phyloP scores from a whole-genome alignment of 37 sponge, comb jelly and placozoan genomes.

The Oscarella lobularis region DNA sequence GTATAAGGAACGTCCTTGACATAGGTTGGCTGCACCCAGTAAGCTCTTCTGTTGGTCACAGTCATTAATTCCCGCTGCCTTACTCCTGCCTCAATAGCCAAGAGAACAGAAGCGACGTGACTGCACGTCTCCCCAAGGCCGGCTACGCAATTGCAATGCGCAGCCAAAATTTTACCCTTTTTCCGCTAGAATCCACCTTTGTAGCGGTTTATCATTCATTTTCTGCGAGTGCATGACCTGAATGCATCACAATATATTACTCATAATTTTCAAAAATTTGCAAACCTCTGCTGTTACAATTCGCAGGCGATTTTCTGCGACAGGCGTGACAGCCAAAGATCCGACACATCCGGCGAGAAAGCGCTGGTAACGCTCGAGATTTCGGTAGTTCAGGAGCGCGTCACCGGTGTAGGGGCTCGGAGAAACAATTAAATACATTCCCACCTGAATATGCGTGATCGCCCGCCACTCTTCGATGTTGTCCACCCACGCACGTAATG shows the following conservation, averaged over 20 bases:
- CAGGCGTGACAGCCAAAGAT: constrained; percentile 12
- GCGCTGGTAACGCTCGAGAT: constrained; percentile 36
- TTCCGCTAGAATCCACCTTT: constrained; percentile 28
- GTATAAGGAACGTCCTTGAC: constrained; percentile 18
- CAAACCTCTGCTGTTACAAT: constrained; percentile 37
- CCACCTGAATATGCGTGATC: constrained; percentile 23
- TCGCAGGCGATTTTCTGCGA: background rate
- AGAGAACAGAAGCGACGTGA: constrained; percentile 49
- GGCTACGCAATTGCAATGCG: constrained; percentile 69
- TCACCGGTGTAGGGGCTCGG: constrained; percentile 45
- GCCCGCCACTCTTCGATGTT: constrained; percentile 29
- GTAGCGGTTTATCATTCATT: constrained; percentile 33
- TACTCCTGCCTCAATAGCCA: constrained; percentile 21
- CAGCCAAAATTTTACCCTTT: constrained; percentile 19
- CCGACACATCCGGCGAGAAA: constrained; percentile 44
- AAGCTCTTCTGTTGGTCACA: constrained; percentile 25
- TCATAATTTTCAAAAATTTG: background rate
- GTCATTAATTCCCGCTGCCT: constrained; percentile 22
- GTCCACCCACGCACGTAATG: constrained; percentile 14
- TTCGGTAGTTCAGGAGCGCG: constrained; percentile 43
- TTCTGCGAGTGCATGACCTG: constrained; percentile 34
- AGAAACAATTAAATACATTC: background rate
- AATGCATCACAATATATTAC: background rate
- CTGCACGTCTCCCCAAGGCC: constrained; percentile 49
- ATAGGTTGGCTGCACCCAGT: constrained; percentile 35